A percentile compares a stretch with the other conserved stretches of the same genome.
phyloP scores from a whole-genome alignment of 2,888 invertebrate genomes.

The Smittia sp. region DNA sequence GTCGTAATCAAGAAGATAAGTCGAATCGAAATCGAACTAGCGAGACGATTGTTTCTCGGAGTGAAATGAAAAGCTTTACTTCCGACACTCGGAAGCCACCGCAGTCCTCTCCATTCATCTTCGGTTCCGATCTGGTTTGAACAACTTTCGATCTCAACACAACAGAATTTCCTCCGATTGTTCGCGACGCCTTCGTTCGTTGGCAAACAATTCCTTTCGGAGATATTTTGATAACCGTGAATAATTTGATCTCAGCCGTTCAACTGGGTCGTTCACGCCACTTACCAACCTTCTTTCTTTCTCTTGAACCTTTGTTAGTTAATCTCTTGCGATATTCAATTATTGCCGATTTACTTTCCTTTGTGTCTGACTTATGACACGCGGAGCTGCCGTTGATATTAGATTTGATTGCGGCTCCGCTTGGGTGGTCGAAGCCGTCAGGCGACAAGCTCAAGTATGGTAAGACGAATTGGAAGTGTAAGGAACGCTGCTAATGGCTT shows the following conservation, averaged over 20 bases:
- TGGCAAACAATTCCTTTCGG: not conserved
- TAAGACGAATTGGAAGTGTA: too few relatives aligned
- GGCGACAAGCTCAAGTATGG: too few relatives aligned
- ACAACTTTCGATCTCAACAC: not conserved
- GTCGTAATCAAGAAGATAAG: not conserved
- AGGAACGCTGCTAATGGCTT: too few relatives aligned
- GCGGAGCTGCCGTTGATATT: too few relatives aligned
- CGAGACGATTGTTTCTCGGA: not conserved
- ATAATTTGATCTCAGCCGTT: not conserved
- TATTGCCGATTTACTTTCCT: not conserved
- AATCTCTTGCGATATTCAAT: not conserved
- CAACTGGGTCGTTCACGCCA: not conserved
- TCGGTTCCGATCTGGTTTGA: not conserved
- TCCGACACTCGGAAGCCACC: not conserved
- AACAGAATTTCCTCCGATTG: constrained; percentile 1
- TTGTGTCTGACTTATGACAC: not conserved
- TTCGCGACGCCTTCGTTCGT: not conserved
- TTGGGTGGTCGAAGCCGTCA: too few relatives aligned
- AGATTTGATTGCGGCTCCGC: too few relatives aligned
- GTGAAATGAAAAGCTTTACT: not conserved
- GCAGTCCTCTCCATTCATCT: not conserved
- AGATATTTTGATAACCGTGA: not conserved
- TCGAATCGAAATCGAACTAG: not conserved
- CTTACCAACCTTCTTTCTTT: not conserved
- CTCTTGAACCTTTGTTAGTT: not conserved